phyloP scores from a whole-genome alignment of 2,113 vertebrate species.

The Orycteropus afer region DNA sequence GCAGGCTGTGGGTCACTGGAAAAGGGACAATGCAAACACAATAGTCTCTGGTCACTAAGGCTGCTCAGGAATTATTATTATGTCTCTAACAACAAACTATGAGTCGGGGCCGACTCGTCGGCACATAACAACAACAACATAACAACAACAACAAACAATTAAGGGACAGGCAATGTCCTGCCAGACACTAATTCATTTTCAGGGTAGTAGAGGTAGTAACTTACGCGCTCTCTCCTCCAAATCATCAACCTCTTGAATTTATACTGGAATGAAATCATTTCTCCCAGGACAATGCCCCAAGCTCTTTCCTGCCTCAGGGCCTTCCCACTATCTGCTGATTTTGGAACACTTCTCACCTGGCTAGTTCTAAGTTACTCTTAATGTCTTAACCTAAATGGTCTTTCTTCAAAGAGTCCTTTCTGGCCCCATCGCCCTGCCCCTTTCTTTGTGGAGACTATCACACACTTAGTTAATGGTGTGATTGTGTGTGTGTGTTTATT shows the following conservation, averaged over 20 bases:
- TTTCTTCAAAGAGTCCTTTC: conserved; percentile 39
- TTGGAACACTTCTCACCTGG: not conserved
- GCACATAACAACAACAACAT: no score
- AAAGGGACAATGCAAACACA: not conserved
- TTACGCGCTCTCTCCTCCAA: not conserved
- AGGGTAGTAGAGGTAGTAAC: not conserved
- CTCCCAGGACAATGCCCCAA: not conserved
- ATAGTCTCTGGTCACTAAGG: not conserved
- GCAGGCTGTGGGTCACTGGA: not conserved
- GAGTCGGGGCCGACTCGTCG: no score
- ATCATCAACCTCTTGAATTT: not conserved
- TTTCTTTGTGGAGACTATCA: not conserved
- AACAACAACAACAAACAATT: no score
- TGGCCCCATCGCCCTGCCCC: not conserved
- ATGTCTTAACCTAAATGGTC: not conserved
- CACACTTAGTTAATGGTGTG: not conserved
- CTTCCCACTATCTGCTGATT: not conserved
- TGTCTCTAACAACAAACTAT: no score
- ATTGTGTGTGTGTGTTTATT: not conserved
- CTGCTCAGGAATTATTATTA: not conserved
- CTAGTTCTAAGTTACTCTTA: not conserved
- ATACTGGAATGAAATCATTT: not conserved
- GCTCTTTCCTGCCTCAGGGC: not conserved
- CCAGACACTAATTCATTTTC: not conserved
- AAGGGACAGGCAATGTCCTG: not conserved